Evolutionary conservation across 2,888 invertebrate genomes (phyloP), one percentile per base, ranked within the genome.

Genomic region (Pseudococcus longispinus): DNA sequence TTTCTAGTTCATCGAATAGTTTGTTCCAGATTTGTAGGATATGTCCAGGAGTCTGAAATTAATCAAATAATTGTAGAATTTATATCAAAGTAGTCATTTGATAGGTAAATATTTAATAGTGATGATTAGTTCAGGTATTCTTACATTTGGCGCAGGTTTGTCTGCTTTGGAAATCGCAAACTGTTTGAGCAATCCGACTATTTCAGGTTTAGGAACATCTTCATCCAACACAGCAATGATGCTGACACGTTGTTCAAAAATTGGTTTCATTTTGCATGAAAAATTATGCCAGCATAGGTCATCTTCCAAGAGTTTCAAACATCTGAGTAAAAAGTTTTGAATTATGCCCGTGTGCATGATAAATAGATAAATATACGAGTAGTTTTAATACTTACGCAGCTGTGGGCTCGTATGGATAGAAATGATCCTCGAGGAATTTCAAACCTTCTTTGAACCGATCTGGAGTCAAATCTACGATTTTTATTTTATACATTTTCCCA

Each of bases 401-500:
- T 2, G n/a, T n/a, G 1, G 51, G 51, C 8, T 51, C 51, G 4
- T 51, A 4, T 5, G n/a, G n/a, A n/a, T 51, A 51, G n/a, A 51
- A 51, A 51, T 51, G n/a, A 1, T 51, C n/a, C 8, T n/a, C 8
- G 5, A 37, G n/a, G 89, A 92, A 92, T 89, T 92, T 92, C 0
- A 92, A 91, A 0, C 91, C 91, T 18, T 91, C 91, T 88, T 91
- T 91, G 91, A 91, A 91, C 90, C 91, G 91, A 5, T 91, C 90
- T 88, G 92, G 91, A 4, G 92, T 91, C 87, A 92, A 90, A 89
- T 92, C 92, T 89, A 91, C 91, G 89, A 92, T 91, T 89, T 91
- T 91, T 88, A 92, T 92, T 89, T 91, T 91, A 88, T 92, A 89
- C 87, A 90, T 91, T 88, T 90, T 90, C 18, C 91, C 91, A 87